Base-by-base conservation (phyloP, 2,797 vertebrate species). In the Acanthurus lineatus region DNA sequence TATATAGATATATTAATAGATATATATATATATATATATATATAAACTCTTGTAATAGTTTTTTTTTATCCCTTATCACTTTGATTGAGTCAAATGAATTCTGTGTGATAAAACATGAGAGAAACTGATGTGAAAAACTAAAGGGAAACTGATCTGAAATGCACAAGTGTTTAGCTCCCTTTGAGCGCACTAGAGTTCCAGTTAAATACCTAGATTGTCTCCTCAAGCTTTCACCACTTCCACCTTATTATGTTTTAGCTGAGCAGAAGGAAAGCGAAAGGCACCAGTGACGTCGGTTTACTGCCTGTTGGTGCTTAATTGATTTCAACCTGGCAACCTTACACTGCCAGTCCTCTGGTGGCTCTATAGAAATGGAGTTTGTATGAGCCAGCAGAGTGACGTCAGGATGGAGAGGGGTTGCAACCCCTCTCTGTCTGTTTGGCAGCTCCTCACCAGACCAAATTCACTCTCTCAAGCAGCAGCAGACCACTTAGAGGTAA, bases 271-370 rank as follows among this genome's bases (percentile, higher is more conserved):
- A 70, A 77, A 52, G 57, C 19, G 20, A 77, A 84, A 85, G 75
- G 82, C 72, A 69, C 61, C 47, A 47, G 17, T 89, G 90, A 91
- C 77, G 68, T 81, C 8, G 3, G 42, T 76, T 49, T 10, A 25
- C 22, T 47, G 75, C 71, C 64, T n/a, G 32, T 76, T 73, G 71
- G 60, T 52, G 47, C 63, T 84, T 69, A 64, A 87, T 86, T 83
- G 81, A 84, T 89, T 82, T 85, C 73, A 86, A 88, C 83, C 85
- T 68, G 86, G 71, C 81, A 85, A 73, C 57, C 28, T 19, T 47
- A 61, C 51, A 5, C 70, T 73, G 77, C 77, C 57, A 47, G 70
- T 74, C 35, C 44, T 44, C 59, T 35, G 82, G 81, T 84, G 84
- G 84, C 60, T 79, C 76, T 54, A 65, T 76, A 85, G 69, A 90